Percentiles rank a stretch among this genome's conserved stretches.
These are phyloP conservation scores for Nannobrachium achirus DNA, from an alignment of 2,113 vertebrate species.

Conservation along the genomic window DNA sequence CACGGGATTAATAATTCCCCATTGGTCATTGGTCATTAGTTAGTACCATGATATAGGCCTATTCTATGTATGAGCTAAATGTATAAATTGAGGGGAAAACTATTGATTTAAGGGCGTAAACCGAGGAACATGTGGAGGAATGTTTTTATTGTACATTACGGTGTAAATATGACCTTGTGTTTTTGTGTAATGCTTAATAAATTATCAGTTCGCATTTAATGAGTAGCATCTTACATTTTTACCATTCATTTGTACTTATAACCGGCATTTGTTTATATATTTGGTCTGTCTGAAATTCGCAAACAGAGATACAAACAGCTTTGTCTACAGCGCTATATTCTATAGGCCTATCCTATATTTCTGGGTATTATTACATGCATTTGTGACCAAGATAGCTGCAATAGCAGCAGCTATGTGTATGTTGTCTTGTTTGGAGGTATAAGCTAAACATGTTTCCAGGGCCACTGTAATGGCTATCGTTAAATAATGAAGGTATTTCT, in stretches of 20 bases:
- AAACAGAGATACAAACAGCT: too few species aligned
- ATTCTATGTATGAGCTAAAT: slow-evolving; percentile 57
- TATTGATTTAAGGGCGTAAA: slow-evolving; percentile 42
- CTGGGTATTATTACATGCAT: slow-evolving; percentile 2
- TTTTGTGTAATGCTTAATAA: slow-evolving; percentile 79
- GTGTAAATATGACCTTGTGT: slow-evolving; percentile 72
- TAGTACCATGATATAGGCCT: slow-evolving; percentile 84
- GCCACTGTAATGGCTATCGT: slow-evolving; percentile 81
- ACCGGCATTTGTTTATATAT: background rate
- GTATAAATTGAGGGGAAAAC: slow-evolving; percentile 34
- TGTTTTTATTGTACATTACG: slow-evolving; percentile 71
- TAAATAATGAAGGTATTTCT: slow-evolving; percentile 94
- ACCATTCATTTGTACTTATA: slow-evolving; percentile 1
- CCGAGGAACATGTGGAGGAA: slow-evolving; percentile 31
- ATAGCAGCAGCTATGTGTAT: too few species aligned
- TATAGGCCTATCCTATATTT: background rate
- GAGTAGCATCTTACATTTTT: slow-evolving; percentile 48
- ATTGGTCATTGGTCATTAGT: slow-evolving; percentile 83
- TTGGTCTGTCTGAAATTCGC: background rate
- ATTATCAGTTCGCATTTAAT: slow-evolving; percentile 73
- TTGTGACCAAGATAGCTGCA: too few species aligned
- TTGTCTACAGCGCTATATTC: too few species aligned
- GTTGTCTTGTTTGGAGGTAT: too few species aligned
- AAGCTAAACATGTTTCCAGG: slow-evolving; percentile 14
- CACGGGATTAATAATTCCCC: slow-evolving; percentile 85